A percentile compares a stretch with the other conserved stretches of the same genome.
Evolutionary conservation across 2,113 vertebrate species (phyloP).

Genomic region (Carassius auratus): DNA sequence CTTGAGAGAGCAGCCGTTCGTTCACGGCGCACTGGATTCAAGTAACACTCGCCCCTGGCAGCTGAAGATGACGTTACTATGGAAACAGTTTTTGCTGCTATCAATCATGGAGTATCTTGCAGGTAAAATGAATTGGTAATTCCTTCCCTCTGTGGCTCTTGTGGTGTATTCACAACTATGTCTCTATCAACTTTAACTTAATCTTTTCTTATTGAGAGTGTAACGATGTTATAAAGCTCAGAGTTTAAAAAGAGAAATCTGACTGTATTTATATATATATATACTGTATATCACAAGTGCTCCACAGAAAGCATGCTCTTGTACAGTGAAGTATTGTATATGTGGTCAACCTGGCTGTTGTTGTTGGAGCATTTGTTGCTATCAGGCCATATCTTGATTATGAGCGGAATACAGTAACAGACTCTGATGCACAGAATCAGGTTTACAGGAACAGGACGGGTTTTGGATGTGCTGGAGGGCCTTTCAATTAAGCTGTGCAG

Average conservation of each 20-base stretch:
- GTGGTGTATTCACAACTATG: conserved; percentile 39
- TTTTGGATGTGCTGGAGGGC: conserved; percentile 31
- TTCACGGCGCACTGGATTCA: conserved; percentile 77
- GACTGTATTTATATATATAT: too few species aligned
- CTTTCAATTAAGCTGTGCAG: conserved; percentile 53
- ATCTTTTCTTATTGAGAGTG: background rate
- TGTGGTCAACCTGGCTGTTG: background rate
- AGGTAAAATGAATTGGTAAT: conserved; percentile 79
- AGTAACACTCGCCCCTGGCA: conserved; percentile 75
- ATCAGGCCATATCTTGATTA: conserved; percentile 29
- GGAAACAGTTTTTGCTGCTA: conserved; percentile 88
- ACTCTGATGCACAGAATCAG: conserved; percentile 4
- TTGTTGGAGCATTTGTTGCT: background rate
- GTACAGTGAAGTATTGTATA: background rate
- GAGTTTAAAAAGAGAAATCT: background rate
- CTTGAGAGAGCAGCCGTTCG: conserved; percentile 67
- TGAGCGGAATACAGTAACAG: conserved; percentile 7
- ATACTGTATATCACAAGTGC: background rate
- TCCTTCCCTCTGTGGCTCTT: conserved; percentile 36
- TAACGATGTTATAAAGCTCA: background rate
- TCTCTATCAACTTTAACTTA: conserved; percentile 31
- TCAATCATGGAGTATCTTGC: conserved; percentile 85
- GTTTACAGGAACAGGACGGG: conserved; percentile 37
- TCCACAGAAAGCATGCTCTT: background rate
- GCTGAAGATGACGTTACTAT: conserved; percentile 90